A percentile compares a stretch with the other conserved stretches of the same genome.
Evolutionary conservation across 2,888 invertebrate genomes (phyloP).

Genomic region (Microlaimidae sp.): DNA sequence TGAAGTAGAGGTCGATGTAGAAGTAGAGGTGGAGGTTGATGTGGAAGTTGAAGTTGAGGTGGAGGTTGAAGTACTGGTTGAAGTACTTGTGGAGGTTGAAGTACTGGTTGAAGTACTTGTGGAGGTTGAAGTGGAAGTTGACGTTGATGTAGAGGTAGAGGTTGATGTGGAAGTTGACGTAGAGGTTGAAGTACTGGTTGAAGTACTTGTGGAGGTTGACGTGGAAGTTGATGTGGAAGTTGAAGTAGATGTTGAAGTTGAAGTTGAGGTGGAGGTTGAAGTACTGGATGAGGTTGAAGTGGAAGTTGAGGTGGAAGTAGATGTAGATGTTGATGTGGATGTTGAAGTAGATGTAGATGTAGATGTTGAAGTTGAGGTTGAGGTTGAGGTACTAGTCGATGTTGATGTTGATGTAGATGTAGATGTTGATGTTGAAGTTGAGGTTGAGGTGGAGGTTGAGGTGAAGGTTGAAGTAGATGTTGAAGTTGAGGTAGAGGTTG

Average conservation of each 20-base stretch:
- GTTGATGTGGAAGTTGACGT: background rate
- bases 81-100: background rate
- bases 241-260: too few species aligned
- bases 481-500: background rate
- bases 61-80: too few species aligned
- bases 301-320: slow-evolving; percentile 1
- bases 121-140: background rate
- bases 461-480: background rate
- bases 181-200: background rate
- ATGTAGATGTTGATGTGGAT: slow-evolving; percentile 2
- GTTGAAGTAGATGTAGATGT: background rate
- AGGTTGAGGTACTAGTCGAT: too few species aligned
- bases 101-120: background rate
- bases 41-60: too few species aligned
- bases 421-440: too few species aligned
- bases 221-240: too few species aligned
- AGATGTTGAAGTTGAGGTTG: too few species aligned
- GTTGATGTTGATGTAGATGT: too few species aligned
- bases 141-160: background rate
- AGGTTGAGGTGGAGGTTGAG: too few species aligned
- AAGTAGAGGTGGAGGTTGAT: too few species aligned
- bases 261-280: too few species aligned
- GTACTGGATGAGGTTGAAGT: background rate
- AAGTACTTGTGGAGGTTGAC: background rate
- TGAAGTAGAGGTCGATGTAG: too few species aligned